Conservation (phyloP, 2,888 invertebrate genomes). For the Dorcus hopei region DNA sequence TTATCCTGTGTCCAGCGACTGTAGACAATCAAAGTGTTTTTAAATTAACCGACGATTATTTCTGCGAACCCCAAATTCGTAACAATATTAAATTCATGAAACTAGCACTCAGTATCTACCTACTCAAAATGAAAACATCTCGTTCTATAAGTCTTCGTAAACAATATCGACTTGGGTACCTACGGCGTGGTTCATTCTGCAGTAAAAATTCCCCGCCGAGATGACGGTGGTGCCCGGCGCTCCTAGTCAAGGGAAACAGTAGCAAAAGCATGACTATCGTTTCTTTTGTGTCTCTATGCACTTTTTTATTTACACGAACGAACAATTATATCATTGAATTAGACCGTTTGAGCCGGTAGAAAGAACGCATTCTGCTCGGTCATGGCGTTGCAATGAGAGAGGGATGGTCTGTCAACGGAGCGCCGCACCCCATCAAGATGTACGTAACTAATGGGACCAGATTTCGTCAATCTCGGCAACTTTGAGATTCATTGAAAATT, state of each 20-base stretch:
- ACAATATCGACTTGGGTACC: too few relatives aligned
- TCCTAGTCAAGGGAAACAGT: not conserved
- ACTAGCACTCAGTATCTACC: too few relatives aligned
- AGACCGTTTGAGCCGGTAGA: conserved; percentile 43
- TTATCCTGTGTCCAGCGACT: too few relatives aligned
- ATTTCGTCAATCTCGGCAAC: conserved; percentile 14
- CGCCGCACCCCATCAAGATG: conserved; percentile 32
- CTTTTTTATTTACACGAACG: conserved; percentile 47
- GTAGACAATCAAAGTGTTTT: too few relatives aligned
- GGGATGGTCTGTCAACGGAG: conserved; percentile 37
- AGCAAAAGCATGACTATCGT: conserved; percentile 22
- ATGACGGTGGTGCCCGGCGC: not conserved
- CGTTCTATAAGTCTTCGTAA: too few relatives aligned
- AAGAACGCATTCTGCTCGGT: conserved; percentile 43
- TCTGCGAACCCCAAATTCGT: too few relatives aligned
- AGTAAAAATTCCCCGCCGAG: not conserved
- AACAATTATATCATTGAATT: conserved; percentile 51
- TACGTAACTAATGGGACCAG: conserved; percentile 36
- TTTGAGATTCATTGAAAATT: too few relatives aligned
- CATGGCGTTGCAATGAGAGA: conserved; percentile 45
- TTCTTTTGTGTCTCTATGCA: conserved; percentile 39
- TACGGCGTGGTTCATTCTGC: not conserved
- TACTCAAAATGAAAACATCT: too few relatives aligned
- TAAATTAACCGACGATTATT: too few relatives aligned
- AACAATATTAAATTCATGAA: too few relatives aligned